These are phyloP conservation scores for Mesorhabditis sp. DNA, from an alignment of 2,888 invertebrate species.

Conservation along the genomic window DNA sequence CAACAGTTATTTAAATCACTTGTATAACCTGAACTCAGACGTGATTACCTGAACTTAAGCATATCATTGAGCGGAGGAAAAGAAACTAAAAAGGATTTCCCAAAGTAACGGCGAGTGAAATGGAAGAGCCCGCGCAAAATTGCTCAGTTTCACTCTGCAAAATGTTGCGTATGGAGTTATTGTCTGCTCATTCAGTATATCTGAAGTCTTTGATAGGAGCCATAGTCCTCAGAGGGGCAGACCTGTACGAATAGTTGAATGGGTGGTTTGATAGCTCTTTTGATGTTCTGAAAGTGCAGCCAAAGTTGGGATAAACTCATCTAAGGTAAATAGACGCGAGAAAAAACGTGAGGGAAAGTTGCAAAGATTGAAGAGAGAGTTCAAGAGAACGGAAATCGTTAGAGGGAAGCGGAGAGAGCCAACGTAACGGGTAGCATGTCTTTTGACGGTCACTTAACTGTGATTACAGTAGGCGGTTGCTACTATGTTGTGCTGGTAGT, in stretches of 20 bases:
- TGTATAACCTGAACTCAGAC: no score
- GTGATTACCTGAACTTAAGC: no score
- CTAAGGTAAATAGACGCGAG: constrained; percentile 68
- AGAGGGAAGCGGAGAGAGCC: constrained; percentile 60
- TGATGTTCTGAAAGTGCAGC: constrained; percentile 69
- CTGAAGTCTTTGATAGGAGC: constrained; percentile 45
- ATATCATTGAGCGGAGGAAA: no score
- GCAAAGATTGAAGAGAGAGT: no score
- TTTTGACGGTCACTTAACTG: constrained; percentile 9
- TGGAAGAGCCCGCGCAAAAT: no score
- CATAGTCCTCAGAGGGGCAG: constrained; percentile 58
- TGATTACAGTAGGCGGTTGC: neutral
- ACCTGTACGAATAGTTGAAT: constrained; percentile 53
- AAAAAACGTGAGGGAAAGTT: no score
- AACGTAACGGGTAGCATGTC: constrained; percentile 23
- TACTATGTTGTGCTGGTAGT: constrained; percentile 14
- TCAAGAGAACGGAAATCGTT: constrained; percentile 66
- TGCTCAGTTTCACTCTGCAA: no score
- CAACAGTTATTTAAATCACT: no score
- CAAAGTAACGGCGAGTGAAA: no score
- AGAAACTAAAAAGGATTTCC: no score
- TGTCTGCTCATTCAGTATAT: no score
- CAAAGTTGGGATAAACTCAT: constrained; percentile 69
- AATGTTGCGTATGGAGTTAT: no score
- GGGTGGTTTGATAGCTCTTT: constrained; percentile 54